Conservation (phyloP, 2,113 vertebrate genomes). For the Upupa epops region DNA sequence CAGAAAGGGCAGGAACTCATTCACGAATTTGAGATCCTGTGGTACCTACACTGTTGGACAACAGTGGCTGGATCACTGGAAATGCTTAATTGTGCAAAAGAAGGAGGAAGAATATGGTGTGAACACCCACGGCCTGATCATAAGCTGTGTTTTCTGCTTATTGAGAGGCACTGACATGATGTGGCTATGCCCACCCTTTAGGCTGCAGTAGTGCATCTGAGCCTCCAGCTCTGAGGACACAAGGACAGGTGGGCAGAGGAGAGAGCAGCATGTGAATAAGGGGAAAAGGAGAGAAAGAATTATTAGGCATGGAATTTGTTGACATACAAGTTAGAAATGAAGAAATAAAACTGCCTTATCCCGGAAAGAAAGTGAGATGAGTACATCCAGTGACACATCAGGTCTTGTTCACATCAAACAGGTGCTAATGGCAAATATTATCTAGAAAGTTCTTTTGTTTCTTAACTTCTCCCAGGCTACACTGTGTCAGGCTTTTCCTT, state of each 20-base stretch:
- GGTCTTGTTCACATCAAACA: background rate
- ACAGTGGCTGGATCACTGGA: rapidly evolving
- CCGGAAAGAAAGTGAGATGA: background rate
- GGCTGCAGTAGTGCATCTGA: background rate
- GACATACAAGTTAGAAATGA: background rate
- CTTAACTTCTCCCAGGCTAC: background rate
- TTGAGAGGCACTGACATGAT: rapidly evolving
- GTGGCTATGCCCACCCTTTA: rapidly evolving
- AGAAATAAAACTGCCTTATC: background rate
- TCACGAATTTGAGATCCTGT: background rate
- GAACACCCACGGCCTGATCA: background rate
- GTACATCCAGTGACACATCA: background rate
- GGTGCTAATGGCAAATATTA: background rate
- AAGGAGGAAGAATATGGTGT: background rate
- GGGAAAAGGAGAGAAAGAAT: background rate
- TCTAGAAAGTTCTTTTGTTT: background rate
- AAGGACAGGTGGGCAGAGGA: background rate
- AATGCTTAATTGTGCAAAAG: background rate
- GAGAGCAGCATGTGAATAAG: background rate
- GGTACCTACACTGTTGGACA: background rate
- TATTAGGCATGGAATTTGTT: background rate
- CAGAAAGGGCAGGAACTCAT: background rate
- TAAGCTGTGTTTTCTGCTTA: background rate
- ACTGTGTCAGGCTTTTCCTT: background rate
- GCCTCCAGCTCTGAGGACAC: background rate